Percentiles rank a stretch among this genome's conserved stretches.
These are phyloP conservation scores for Linepithema humile DNA, from an alignment of 1,140 invertebrate genomes.

Conservation along the genomic window DNA sequence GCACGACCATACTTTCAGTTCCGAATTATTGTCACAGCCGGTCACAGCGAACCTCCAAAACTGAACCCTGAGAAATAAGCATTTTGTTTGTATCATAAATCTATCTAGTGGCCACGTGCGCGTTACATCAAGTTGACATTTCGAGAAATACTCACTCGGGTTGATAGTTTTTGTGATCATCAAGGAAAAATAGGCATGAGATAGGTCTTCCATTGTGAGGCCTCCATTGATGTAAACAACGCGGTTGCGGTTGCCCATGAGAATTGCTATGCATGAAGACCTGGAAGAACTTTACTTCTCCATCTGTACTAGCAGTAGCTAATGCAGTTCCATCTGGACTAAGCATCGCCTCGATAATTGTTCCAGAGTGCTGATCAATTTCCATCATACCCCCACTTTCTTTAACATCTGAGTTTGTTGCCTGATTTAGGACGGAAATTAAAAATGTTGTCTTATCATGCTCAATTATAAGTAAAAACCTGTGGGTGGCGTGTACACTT, in stretches of 20 bases:
- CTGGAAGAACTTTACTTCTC: constrained; percentile 96
- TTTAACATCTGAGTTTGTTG: constrained; percentile 73
- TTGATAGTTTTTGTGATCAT: constrained; percentile 93
- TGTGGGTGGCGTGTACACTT: constrained; percentile 42
- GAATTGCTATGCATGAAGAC: constrained; percentile 82
- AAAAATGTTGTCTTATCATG: constrained; percentile 46
- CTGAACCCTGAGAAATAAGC: constrained; percentile 87
- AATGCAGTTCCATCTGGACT: constrained; percentile 97
- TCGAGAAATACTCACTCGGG: constrained; percentile 91
- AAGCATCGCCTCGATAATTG: constrained; percentile 94
- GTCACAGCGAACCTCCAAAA: constrained; percentile 98
- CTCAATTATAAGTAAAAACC: constrained; percentile 22
- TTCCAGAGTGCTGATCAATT: constrained; percentile 88
- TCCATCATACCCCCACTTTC: constrained; percentile 84
- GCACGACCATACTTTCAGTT: constrained; percentile 97
- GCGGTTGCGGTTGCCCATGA: constrained; percentile 83
- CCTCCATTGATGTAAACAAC: constrained; percentile 95
- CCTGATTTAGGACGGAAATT: constrained; percentile 71
- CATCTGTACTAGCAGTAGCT: constrained; percentile 94
- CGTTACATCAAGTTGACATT: too few relatives aligned
- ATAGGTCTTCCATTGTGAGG: constrained; percentile 95
- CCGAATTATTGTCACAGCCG: constrained; percentile 94
- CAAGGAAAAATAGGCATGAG: constrained; percentile 95
- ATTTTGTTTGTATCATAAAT: constrained; percentile 3
- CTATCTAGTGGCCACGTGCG: neutral